phyloP scores from a whole-genome alignment of 2,888 invertebrate species.

The Scaptomyza caliginosa region DNA sequence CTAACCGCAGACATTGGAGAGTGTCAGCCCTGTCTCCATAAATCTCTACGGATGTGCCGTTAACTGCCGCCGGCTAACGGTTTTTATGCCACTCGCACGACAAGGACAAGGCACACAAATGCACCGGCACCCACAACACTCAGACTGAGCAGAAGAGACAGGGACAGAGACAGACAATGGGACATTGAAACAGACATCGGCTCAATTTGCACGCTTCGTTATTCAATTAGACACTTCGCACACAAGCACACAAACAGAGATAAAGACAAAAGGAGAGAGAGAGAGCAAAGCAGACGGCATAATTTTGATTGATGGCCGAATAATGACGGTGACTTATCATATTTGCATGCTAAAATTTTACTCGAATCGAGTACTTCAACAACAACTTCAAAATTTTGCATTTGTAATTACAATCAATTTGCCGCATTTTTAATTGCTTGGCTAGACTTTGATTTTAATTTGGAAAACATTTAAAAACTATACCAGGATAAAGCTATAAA shows the following conservation, averaged over 20 bases:
- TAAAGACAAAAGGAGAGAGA: slow-evolving; percentile 4
- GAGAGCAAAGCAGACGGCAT: slow-evolving; percentile 52
- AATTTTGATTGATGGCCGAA: slow-evolving; percentile 84
- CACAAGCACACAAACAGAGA: slow-evolving; percentile 22
- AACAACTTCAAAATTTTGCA: slow-evolving; percentile 44
- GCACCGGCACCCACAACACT: slow-evolving; percentile 7
- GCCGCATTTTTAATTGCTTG: neutral
- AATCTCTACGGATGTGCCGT: slow-evolving; percentile 75
- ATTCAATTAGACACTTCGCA: slow-evolving; percentile 81
- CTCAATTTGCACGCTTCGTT: slow-evolving; percentile 79
- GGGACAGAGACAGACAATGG: neutral
- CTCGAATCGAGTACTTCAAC: slow-evolving; percentile 23
- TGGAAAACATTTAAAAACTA: neutral
- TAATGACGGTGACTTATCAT: slow-evolving; percentile 83
- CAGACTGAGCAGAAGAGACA: slow-evolving; percentile 4
- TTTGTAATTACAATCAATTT: slow-evolving; percentile 12
- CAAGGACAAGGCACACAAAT: slow-evolving; percentile 49
- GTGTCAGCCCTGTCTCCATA: slow-evolving; percentile 55
- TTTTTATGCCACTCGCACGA: slow-evolving; percentile 28
- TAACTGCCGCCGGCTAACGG: slow-evolving; percentile 66
- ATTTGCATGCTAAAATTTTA: slow-evolving; percentile 75
- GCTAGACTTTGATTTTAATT: neutral
- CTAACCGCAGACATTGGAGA: slow-evolving; percentile 69
- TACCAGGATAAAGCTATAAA: too few species aligned
- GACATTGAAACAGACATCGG: slow-evolving; percentile 33